These are phyloP conservation scores for Calcarius lapponicus DNA, from an alignment of 2,797 vertebrate species.

Conservation along the genomic window DNA sequence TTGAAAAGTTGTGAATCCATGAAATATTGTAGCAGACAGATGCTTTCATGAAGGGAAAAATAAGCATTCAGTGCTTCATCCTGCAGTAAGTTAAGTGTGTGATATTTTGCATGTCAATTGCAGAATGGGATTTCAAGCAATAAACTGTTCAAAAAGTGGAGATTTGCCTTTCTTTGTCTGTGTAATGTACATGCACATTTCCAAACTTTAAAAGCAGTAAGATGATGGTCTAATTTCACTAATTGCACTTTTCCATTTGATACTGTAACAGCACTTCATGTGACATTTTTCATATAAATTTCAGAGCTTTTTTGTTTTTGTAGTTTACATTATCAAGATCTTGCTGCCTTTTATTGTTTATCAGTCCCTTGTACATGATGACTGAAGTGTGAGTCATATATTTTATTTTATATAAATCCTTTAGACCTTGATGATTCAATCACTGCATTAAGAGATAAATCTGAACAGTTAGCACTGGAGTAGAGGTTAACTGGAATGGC, in stretches of 20 bases:
- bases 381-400: neutral
- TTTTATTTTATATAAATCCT: neutral
- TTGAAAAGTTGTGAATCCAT: neutral
- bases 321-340: neutral
- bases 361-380: rapidly evolving
- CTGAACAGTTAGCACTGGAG: neutral
- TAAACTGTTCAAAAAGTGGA: neutral
- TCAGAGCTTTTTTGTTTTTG: neutral
- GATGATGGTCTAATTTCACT: neutral
- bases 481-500: neutral
- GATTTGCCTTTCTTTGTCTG: neutral
- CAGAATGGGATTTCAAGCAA: neutral
- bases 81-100: neutral
- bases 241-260: neutral
- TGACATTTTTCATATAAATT: neutral
- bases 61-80: neutral
- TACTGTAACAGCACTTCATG: neutral
- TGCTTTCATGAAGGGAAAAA: neutral
- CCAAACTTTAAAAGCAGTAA: neutral
- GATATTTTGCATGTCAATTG: neutral
- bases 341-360: neutral
- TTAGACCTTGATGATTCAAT: neutral
- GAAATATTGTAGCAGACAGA: neutral
- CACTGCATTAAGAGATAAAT: neutral
- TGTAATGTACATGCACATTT: neutral